phyloP scores from a whole-genome alignment of 2,888 invertebrate genomes.

The Acronicta psi region DNA sequence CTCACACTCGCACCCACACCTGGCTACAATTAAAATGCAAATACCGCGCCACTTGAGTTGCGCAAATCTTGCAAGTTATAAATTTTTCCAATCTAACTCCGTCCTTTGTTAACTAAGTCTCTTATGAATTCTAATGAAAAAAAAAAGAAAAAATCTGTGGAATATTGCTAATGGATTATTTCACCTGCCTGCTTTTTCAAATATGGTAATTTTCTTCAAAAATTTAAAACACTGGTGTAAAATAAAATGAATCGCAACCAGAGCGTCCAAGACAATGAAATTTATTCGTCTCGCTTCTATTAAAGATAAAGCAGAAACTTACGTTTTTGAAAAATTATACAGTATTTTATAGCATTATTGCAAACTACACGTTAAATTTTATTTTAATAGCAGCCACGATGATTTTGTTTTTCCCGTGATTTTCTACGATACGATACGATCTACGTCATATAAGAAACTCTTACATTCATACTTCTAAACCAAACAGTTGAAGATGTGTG shows the following conservation, averaged over 20 bases:
- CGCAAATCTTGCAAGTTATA: slow-evolving; percentile 75
- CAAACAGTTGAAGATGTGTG: too few species aligned
- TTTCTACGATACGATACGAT: too few species aligned
- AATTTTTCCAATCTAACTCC: slow-evolving; percentile 77
- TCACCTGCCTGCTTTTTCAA: slow-evolving; percentile 52
- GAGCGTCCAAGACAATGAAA: not conserved
- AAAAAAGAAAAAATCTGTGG: slow-evolving; percentile 49
- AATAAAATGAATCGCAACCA: slow-evolving; percentile 13
- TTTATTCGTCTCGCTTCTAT: not conserved
- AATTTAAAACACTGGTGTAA: slow-evolving; percentile 20
- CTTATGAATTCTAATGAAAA: slow-evolving; percentile 62
- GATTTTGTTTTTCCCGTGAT: too few species aligned
- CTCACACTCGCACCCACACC: slow-evolving; percentile 13
- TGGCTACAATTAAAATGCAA: slow-evolving; percentile 76
- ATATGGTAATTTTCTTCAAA: slow-evolving; percentile 44
- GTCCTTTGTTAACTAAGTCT: slow-evolving; percentile 67
- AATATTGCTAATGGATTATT: slow-evolving; percentile 60
- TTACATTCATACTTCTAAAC: too few species aligned
- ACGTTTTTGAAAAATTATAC: too few species aligned
- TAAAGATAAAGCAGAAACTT: not conserved
- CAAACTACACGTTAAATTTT: not conserved
- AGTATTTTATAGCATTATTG: not conserved
- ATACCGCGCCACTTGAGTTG: slow-evolving; percentile 70
- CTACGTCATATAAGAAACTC: too few species aligned
- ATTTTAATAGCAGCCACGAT: too few species aligned